phyloP scores from a whole-genome alignment of 2,888 invertebrate genomes.

The Papilio gigon region DNA sequence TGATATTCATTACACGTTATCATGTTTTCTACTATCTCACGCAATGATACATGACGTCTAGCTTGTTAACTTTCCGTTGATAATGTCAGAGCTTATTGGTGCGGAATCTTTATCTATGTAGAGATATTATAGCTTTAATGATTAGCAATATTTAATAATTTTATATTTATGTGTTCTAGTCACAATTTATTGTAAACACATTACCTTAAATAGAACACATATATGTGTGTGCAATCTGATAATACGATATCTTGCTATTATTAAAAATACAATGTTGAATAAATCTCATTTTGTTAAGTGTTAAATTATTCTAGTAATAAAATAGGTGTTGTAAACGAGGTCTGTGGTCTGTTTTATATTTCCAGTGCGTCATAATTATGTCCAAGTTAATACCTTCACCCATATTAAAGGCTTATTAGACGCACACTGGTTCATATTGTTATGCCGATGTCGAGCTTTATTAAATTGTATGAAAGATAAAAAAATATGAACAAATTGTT shows the following conservation, averaged over 20 bases:
- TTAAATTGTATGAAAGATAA: neutral
- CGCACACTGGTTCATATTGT: conserved; percentile 22
- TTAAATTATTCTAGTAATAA: conserved; percentile 1
- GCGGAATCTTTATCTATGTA: neutral
- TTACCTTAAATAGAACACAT: no score
- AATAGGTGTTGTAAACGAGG: neutral
- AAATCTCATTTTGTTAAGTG: neutral
- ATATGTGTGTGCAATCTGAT: no score
- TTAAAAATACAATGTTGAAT: neutral
- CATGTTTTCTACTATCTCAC: neutral
- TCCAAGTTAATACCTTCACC: conserved; percentile 39
- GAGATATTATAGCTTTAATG: neutral
- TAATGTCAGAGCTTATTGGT: conserved; percentile 1
- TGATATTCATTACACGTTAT: neutral
- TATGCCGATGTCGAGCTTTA: neutral
- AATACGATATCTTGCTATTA: no score
- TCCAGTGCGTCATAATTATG: conserved; percentile 38
- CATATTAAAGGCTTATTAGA: conserved; percentile 38
- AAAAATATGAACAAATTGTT: no score
- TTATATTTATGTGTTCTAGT: no score
- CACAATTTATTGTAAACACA: no score
- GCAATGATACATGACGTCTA: neutral
- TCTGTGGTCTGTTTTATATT: conserved; percentile 35
- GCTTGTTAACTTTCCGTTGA: neutral
- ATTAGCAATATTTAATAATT: neutral